Base-by-base conservation (phyloP, 1,140 invertebrate species). In the Polypedilum vanderplanki region DNA sequence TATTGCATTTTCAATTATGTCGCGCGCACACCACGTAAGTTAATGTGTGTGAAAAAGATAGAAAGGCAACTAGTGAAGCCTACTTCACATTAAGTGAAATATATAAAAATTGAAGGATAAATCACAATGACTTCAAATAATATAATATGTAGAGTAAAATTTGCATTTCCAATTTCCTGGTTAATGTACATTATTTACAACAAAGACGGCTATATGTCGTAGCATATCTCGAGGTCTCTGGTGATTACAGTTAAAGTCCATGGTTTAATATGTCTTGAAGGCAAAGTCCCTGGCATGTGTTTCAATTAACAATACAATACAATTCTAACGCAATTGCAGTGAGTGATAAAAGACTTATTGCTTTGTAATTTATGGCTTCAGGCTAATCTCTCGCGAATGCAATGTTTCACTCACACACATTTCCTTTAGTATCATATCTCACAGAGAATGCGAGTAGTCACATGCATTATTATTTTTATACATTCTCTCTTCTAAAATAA, bases 31-130 rank as follows among this genome's bases (percentile, higher is more conserved):
- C 24, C n/a, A n/a, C n/a, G n/a, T n/a, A n/a, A n/a, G 24, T 33
- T 3, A 33, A 33, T 33, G 24, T 33, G 24, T 33, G 24, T 33
- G 24, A 33, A 33, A 33, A 33, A 33, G 24, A 33, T 33, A 33
- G 24, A 33, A 33, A 33, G 24, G 24, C 24, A 33, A 5, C n/a
- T n/a, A 33, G 24, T 33, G 5, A 33, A 33, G 5, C 5, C 24
- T 33, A 33, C 5, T 33, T 33, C 1, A 33, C 1, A 5, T 33
- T 33, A 33, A 33, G n/a, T n/a, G 5, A 33, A 33, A 33, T n/a
- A 57, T n/a, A 57, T 7, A 70, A 70, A 70, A 67, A 8, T 70
- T 70, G 65, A 70, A 70, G 65, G 65, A 70, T 70, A 70, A 18
- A 70, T 57, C 46, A 57, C 46, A 57, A 57, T 70, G 20, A 70